These are phyloP conservation scores for Papilio polyxenes DNA, from an alignment of 1,140 invertebrate genomes.

Conservation along the genomic window DNA sequence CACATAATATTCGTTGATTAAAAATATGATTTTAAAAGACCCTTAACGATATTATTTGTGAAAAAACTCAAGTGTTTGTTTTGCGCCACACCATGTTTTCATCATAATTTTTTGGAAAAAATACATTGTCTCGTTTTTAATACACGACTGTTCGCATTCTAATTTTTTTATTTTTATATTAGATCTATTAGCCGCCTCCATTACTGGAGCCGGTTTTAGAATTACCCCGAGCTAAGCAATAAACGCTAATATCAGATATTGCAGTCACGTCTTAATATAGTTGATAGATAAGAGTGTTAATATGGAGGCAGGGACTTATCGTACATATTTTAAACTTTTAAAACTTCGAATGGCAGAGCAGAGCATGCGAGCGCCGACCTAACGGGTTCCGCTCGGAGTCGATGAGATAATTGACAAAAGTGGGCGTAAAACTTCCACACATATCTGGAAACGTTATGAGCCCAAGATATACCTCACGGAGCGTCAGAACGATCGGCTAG, in stretches of 20 bases:
- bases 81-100: not conserved
- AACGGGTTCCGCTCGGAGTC: slow-evolving; percentile 30
- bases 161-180: slow-evolving; percentile 7
- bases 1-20: not conserved
- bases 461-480: slow-evolving; percentile 39
- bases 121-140: not conserved
- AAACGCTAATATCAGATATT: slow-evolving; percentile 44
- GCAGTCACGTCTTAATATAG: slow-evolving; percentile 45
- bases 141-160: slow-evolving; percentile 8
- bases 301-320: slow-evolving; percentile 33
- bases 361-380: slow-evolving; percentile 26
- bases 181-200: slow-evolving; percentile 19
- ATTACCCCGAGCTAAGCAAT: slow-evolving; percentile 43
- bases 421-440: slow-evolving; percentile 37
- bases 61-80: not conserved
- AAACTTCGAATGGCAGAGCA: slow-evolving; percentile 23
- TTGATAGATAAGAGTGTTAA: slow-evolving; percentile 50
- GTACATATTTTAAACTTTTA: slow-evolving; percentile 8
- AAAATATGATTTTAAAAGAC: not conserved
- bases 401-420: slow-evolving; percentile 38
- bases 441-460: slow-evolving; percentile 35
- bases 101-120: not conserved
- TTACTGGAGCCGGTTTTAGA: slow-evolving; percentile 42
- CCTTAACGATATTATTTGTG: not conserved
- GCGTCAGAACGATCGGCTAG: slow-evolving; percentile 35